Base-by-base conservation (phyloP, 2,797 vertebrate species). In the Anas capensis region DNA sequence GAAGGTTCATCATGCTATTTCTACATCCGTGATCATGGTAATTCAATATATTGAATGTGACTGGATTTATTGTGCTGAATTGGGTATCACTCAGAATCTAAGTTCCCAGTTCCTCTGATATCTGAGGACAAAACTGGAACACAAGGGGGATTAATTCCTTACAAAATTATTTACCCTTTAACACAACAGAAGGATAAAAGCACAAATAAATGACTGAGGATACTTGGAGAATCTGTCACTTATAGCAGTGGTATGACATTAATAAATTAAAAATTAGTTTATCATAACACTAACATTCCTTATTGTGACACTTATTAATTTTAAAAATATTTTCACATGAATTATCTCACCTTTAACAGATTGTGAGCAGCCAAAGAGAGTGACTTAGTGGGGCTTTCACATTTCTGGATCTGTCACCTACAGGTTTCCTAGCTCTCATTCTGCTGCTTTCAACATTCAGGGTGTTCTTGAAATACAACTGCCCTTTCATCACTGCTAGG, bases 381-480 rank as follows among this genome's bases (percentile, higher is more conserved):
- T 61, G 16, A 51, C 20, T 19, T 60, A 19, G 44, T 7, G 62
- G 17, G 62, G 42, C 57, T 33, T 75, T 27, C 34, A 69, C 14
- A 33, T 36, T 86, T 54, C 42, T 0, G 0, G 53, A 65, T 53
- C 10, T 60, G 26, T 65, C 46, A 8, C 33, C 15, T 69, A 17
- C 8, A 10, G 48, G 76, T 92, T 89, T 44, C 29, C 40, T 85
- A 64, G 24, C n/a, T 48, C 42, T 88, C 1, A 0, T 71, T 82
- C 42, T 54, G 8, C 29, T 3, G 5, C 33, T 84, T 91, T 65
- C 3, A 0, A 60, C 46, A 76, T 90, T 82, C 62, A 49, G 21
- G 17, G 10, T 16, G 58, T 70, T 56, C 18, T 38, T 89, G 54
- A 70, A 80, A 73, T 61, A 36, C 34, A 91, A 46, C 36, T 87